These are phyloP conservation scores for Ibidorhyncha struthersii DNA, from an alignment of 2,113 vertebrate species.

Conservation along the genomic window DNA sequence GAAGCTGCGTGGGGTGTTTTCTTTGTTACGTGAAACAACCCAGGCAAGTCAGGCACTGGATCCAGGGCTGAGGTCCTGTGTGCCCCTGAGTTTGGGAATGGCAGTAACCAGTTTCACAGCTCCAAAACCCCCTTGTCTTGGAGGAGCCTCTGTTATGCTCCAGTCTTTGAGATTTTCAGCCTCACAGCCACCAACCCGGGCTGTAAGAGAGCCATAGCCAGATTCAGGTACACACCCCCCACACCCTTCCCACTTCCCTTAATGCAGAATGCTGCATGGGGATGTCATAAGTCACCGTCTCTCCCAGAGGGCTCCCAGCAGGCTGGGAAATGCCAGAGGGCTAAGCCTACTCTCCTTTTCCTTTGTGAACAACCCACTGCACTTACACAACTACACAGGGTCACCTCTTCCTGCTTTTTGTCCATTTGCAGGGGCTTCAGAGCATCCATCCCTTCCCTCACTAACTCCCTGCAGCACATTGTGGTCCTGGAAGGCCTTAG, in stretches of 20 bases:
- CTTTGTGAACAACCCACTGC: not conserved
- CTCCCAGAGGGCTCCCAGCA: not conserved
- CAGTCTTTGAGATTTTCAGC: not conserved
- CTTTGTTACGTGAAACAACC: not conserved
- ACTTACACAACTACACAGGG: not conserved
- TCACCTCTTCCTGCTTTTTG: not conserved
- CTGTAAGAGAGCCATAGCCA: not conserved
- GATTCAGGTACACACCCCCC: rapidly evolving
- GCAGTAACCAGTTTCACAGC: not conserved
- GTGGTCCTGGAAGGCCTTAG: not conserved
- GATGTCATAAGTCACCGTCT: not conserved
- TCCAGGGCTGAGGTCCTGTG: rapidly evolving
- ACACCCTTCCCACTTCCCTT: not conserved
- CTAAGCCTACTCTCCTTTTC: not conserved
- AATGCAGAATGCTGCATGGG: rapidly evolving
- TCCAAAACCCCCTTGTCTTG: not conserved
- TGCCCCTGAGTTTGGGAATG: rapidly evolving
- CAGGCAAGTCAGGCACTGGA: not conserved
- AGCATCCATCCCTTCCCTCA: rapidly evolving
- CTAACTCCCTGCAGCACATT: not conserved
- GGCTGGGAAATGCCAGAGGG: not conserved
- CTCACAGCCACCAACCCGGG: rapidly evolving
- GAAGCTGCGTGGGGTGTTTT: not conserved
- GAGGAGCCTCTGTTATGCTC: not conserved
- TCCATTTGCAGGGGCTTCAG: not conserved